Conservation (phyloP, 2,888 invertebrate genomes). For the Xiphydria camelus region DNA sequence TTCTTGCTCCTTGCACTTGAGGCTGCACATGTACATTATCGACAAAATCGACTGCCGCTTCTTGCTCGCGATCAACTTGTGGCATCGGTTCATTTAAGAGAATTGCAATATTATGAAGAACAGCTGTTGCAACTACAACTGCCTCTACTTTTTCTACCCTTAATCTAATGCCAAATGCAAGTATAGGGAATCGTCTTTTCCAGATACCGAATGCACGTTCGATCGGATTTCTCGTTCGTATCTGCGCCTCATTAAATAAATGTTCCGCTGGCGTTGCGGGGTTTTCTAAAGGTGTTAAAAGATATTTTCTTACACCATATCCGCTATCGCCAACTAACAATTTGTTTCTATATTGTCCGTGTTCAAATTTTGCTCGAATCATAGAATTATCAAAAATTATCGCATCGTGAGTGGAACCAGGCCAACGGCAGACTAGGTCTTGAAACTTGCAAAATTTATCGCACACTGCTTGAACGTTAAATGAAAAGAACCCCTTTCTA, state of each 20-base stretch:
- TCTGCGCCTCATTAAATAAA: slow-evolving; percentile 30
- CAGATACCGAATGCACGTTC: slow-evolving; percentile 21
- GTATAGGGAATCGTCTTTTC: slow-evolving; percentile 5
- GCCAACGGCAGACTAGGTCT: too few relatives aligned
- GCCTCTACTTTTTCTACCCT: slow-evolving; percentile 18
- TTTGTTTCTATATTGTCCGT: too few relatives aligned
- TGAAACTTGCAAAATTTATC: too few relatives aligned
- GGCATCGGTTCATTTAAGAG: slow-evolving; percentile 2
- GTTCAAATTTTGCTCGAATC: too few relatives aligned
- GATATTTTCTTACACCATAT: too few relatives aligned
- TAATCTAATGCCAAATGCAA: slow-evolving; percentile 8
- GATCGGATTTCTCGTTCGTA: slow-evolving; percentile 32
- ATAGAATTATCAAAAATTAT: too few relatives aligned
- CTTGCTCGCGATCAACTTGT: slow-evolving; percentile 2
- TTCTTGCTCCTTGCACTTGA: not conserved
- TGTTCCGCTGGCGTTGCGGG: slow-evolving; percentile 19
- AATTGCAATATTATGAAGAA: slow-evolving; percentile 27
- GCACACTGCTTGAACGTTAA: too few relatives aligned
- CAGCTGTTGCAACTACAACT: slow-evolving; percentile 26
- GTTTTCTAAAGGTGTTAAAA: too few relatives aligned
- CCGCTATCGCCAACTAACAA: too few relatives aligned
- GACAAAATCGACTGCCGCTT: slow-evolving; percentile 1
- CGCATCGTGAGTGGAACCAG: too few relatives aligned
- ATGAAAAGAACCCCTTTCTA: too few relatives aligned
- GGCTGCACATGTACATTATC: slow-evolving; percentile 5